Evolutionary conservation across 2,113 vertebrate genomes (phyloP).

Genomic region (Mormoops blainvillei): DNA sequence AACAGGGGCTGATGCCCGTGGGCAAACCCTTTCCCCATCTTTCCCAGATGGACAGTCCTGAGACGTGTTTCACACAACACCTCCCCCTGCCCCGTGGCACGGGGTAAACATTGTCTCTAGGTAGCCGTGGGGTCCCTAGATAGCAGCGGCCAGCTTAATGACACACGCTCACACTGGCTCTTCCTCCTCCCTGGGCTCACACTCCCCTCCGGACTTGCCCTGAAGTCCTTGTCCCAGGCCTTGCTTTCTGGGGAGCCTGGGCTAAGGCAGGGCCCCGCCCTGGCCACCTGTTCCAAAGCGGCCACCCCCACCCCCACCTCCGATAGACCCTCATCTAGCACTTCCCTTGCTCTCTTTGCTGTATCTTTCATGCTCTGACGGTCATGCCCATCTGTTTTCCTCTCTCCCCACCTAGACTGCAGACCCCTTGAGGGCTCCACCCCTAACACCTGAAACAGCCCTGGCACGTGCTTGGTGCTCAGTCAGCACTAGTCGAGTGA

Average conservation of each 20-base stretch:
- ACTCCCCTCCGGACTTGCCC: not conserved
- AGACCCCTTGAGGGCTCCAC: not conserved
- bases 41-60: not conserved
- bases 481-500: not conserved
- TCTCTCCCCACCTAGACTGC: not conserved
- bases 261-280: not conserved
- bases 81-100: rapidly evolving
- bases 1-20: rapidly evolving
- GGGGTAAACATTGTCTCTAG: not conserved
- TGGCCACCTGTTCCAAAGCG: not conserved
- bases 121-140: not conserved
- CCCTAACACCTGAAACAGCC: not conserved
- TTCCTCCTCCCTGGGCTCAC: not conserved
- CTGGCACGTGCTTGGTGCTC: not conserved
- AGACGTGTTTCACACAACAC: rapidly evolving
- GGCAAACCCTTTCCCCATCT: not conserved
- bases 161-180: not conserved
- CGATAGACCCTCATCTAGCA: rapidly evolving
- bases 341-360: not conserved
- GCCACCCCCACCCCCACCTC: not conserved
- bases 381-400: not conserved
- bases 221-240: not conserved
- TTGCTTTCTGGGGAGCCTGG: not conserved
- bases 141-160: not conserved
- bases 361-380: not conserved